Evolutionary conservation across 1,140 invertebrate species (phyloP).

Genomic region (Aphis gossypii): DNA sequence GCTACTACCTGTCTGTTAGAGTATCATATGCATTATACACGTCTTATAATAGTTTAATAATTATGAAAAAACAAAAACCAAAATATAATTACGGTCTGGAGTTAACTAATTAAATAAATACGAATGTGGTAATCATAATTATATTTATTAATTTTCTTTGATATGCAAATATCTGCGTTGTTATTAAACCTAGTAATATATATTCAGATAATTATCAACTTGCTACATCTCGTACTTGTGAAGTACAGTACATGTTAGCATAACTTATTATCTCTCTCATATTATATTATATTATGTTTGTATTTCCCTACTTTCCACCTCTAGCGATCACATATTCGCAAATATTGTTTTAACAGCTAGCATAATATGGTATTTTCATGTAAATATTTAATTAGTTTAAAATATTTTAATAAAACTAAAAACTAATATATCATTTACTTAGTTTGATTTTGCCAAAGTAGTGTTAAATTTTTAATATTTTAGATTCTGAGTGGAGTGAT

Average conservation of each 20-base stretch:
- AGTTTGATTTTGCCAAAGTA: background rate
- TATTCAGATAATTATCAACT: background rate
- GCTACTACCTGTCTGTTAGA: too few species aligned
- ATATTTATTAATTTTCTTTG: background rate
- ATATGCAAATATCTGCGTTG: background rate
- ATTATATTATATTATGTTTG: background rate
- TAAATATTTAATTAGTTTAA: background rate
- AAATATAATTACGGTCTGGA: too few species aligned
- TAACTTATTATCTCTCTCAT: background rate
- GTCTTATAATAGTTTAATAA: too few species aligned
- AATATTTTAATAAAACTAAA: constrained; percentile 9
- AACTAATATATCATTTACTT: background rate
- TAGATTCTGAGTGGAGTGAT: too few species aligned
- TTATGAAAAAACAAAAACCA: too few species aligned
- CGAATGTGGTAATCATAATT: background rate
- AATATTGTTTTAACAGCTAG: background rate
- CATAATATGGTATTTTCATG: background rate
- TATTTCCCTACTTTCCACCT: background rate
- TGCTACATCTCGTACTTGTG: background rate
- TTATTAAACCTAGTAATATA: background rate
- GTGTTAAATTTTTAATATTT: background rate
- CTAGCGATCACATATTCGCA: background rate
- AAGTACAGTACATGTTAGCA: background rate
- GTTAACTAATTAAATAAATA: background rate
- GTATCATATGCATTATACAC: too few species aligned